These are phyloP conservation scores for Caranx ignobilis DNA, from an alignment of 2,113 vertebrate genomes.

Conservation along the genomic window DNA sequence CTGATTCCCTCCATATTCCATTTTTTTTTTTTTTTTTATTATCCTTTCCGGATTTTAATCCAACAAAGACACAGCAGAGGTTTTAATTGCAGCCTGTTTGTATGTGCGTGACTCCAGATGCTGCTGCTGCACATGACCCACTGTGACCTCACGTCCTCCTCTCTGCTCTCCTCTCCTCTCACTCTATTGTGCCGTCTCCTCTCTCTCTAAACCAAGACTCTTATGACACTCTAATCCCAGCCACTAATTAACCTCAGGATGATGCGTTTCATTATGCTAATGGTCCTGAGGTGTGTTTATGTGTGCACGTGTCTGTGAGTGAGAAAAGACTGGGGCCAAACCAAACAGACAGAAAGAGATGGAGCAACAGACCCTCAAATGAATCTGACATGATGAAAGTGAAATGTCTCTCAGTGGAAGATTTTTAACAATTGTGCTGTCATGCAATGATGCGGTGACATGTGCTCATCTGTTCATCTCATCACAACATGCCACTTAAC, in stretches of 20 bases:
- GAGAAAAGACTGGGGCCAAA: background rate
- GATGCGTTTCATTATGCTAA: constrained; percentile 50
- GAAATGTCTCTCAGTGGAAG: background rate
- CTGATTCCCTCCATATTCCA: background rate
- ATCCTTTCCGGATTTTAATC: background rate
- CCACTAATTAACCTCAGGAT: constrained; percentile 56
- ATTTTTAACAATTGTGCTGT: background rate
- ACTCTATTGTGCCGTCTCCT: background rate
- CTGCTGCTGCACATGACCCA: background rate
- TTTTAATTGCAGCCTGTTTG: constrained; percentile 27
- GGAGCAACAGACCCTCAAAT: background rate
- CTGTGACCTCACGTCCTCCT: background rate
- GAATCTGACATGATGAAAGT: background rate
- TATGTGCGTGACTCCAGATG: constrained; percentile 22
- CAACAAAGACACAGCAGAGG: background rate
- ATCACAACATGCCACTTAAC: background rate
- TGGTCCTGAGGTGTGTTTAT: constrained; percentile 25
- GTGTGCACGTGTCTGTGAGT: background rate
- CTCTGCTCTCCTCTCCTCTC: background rate
- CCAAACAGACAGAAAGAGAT: too few relatives aligned
- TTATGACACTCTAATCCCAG: constrained; percentile 49
- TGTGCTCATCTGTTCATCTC: too few relatives aligned
- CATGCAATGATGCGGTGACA: background rate
- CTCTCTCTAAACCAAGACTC: constrained; percentile 32
- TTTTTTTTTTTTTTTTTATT: too few relatives aligned